Percentiles rank a stretch among this genome's conserved stretches.
phyloP scores from a whole-genome alignment of 2,888 invertebrate species.

The Pristionchus japonicus region DNA sequence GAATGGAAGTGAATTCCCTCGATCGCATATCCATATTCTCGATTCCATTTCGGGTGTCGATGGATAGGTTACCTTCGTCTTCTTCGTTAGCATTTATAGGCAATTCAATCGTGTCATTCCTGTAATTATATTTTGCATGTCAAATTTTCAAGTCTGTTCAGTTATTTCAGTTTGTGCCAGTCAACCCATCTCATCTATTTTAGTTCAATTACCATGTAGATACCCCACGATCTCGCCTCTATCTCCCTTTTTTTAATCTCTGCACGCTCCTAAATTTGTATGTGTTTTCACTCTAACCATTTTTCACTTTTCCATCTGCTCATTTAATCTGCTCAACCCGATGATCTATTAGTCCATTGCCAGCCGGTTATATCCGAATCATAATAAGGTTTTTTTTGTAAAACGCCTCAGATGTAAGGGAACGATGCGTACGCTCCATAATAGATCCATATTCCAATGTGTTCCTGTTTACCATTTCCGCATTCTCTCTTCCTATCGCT shows the following conservation, averaged over 20 bases:
- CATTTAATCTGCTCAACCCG: not conserved
- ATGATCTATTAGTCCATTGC: not conserved
- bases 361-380: slow-evolving; percentile 2
- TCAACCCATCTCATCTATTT: not conserved
- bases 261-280: not conserved
- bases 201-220: not conserved
- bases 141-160: not conserved
- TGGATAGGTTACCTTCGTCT: not conserved
- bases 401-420: too few species aligned
- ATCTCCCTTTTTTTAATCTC: not conserved
- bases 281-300: not conserved
- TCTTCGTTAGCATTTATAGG: not conserved
- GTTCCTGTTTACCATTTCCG: too few species aligned
- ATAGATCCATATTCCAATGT: too few species aligned
- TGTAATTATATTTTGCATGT: not conserved
- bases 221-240: not conserved
- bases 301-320: not conserved
- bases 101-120: not conserved
- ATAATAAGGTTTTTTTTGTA: not conserved
- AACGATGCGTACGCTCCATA: too few species aligned
- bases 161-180: not conserved
- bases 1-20: slow-evolving; percentile 49
- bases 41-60: slow-evolving; percentile 68
- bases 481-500: not conserved
- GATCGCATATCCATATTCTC: slow-evolving; percentile 63